Conservation (phyloP, 2,888 invertebrate species). For the Lasioglossum calceatum region DNA sequence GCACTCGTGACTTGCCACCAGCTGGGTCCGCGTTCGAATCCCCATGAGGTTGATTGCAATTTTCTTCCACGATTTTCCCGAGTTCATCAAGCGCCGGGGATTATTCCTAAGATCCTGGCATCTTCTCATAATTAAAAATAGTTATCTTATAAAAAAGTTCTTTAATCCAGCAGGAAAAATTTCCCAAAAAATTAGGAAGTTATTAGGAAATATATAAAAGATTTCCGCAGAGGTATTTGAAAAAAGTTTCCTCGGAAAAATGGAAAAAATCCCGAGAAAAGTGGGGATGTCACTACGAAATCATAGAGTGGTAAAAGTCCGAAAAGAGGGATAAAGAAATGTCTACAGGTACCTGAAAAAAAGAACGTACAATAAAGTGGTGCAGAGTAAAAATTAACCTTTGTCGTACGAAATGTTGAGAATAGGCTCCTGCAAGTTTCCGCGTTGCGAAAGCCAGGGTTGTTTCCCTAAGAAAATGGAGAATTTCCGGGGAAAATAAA, state of each 20-base stretch:
- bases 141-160: too few species aligned
- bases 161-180: too few species aligned
- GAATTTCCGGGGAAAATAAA: conserved; percentile 45
- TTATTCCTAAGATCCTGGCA: too few species aligned
- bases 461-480: conserved; percentile 46
- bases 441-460: neutral
- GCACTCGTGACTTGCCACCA: neutral
- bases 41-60: neutral
- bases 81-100: neutral
- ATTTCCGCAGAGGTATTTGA: too few species aligned
- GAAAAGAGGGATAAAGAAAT: neutral
- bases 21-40: neutral
- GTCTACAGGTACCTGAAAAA: neutral
- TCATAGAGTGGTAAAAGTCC: neutral
- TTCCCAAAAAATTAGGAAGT: too few species aligned
- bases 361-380: neutral
- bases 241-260: too few species aligned
- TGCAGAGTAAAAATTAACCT: conserved; percentile 12
- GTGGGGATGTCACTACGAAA: neutral
- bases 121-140: too few species aligned
- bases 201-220: too few species aligned
- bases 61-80: neutral
- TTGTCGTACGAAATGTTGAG: neutral
- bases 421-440: neutral
- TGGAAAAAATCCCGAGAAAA: neutral